Evolutionary conservation across 1,140 invertebrate species (phyloP).

Genomic region (Procambarus virginalis): DNA sequence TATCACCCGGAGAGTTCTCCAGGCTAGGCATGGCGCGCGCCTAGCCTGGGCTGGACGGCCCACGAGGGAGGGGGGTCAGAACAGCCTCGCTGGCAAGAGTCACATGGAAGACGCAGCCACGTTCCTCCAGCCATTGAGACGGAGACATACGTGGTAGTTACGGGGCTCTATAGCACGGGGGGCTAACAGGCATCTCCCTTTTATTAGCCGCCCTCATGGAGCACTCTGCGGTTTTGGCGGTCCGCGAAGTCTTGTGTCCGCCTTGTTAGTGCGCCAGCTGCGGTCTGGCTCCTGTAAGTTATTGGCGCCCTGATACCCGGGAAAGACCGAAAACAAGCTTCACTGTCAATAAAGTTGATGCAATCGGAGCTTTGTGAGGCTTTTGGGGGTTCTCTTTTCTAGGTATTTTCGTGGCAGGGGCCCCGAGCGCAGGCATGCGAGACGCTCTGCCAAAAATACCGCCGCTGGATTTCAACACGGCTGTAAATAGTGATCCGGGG

Average conservation of each 20-base stretch:
- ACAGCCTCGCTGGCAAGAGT: not conserved
- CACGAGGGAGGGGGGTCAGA: too few species aligned
- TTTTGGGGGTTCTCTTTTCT: not conserved
- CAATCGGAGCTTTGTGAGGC: not conserved
- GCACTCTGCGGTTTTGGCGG: not conserved
- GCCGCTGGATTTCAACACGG: not conserved
- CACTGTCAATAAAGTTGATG: not conserved
- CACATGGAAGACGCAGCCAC: not conserved
- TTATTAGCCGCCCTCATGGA: not conserved
- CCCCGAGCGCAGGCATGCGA: not conserved
- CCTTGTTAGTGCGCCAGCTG: not conserved
- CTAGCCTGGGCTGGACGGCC: too few species aligned
- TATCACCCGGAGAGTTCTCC: too few species aligned
- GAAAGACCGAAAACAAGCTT: not conserved
- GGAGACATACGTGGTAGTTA: not conserved
- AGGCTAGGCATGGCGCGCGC: too few species aligned
- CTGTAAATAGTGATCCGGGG: not conserved
- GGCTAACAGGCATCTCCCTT: not conserved
- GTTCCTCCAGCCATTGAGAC: not conserved
- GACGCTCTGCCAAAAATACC: too few species aligned
- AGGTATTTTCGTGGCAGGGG: not conserved
- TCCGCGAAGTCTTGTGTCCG: not conserved
- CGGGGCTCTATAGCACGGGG: not conserved
- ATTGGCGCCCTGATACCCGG: not conserved
- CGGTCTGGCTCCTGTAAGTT: not conserved